Base-by-base conservation (phyloP, 2,888 invertebrate species). In the Trypoxylon attenuatum region DNA sequence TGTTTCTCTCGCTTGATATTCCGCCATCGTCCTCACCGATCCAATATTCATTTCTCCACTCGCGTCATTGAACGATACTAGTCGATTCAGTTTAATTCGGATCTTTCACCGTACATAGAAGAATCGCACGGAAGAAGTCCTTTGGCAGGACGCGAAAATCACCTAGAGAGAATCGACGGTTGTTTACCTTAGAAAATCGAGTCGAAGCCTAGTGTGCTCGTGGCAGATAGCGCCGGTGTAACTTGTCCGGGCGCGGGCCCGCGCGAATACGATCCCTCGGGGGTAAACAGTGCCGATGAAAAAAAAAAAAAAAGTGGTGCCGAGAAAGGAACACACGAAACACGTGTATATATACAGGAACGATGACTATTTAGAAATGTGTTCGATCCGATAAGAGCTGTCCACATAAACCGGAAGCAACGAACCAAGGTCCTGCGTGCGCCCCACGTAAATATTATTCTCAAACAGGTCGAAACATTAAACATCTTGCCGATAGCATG, bases 381-480 rank as follows among this genome's bases (percentile, higher is more conserved):
- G 75, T 52, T 53, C 50, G 53, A 47, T 33, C 42, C 67, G 75
- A 77, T 79, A 72, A 74, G 77, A 64, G 59, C 53, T 52, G 47
- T 56, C 16, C 29, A 58, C 58, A 43, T 66, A 68, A 78, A 76
- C 77, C 78, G 77, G 81, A 81, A 78, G 78, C 73, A 65, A 58
- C 69, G 39, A 57, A 55, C 63, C 61, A 65, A 68, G 64, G 68
- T 73, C 69, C 64, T 61, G 69, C 65, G 69, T 50, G 61, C 54
- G 55, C 57, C 63, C 51, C 54, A 58, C 62, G 77, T 80, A 84
- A 84, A 84, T 82, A 83, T 84, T 82, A 81, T 79, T 74, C 74
- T 79, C 75, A 81, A 84, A 82, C 80, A 80, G 79, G 77, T 60
- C 79, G 78, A 79, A 78, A 82, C 79, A 78, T 80, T 81, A 78